A percentile compares a stretch with the other conserved stretches of the same genome.
These are phyloP conservation scores for Sycophila sp. DNA, from an alignment of 1,140 invertebrate species.

Conservation along the genomic window DNA sequence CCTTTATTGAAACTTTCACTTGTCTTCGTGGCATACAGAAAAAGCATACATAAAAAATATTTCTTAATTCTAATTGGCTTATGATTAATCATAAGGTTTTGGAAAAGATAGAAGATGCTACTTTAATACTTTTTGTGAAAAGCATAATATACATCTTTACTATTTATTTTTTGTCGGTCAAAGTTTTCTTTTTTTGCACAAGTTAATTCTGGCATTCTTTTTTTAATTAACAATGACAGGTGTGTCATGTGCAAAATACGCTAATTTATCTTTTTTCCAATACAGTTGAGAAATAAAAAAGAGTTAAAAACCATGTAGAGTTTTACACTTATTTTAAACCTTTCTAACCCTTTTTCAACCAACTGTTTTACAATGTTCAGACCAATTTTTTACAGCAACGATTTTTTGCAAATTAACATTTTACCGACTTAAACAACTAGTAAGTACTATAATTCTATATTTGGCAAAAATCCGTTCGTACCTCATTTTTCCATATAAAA, in stretches of 20 bases:
- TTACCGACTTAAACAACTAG: slow-evolving; percentile 35
- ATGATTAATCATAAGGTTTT: slow-evolving; percentile 31
- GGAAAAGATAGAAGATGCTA: slow-evolving; percentile 59
- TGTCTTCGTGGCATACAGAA: slow-evolving; percentile 63
- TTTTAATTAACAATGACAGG: background rate
- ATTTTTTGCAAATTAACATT: slow-evolving; percentile 22
- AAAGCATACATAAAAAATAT: slow-evolving; percentile 69
- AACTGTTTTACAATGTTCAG: slow-evolving; percentile 20
- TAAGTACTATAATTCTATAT: slow-evolving; percentile 65
- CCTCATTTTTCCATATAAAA: slow-evolving; percentile 61
- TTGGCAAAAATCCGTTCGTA: slow-evolving; percentile 62
- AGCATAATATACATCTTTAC: slow-evolving; percentile 43
- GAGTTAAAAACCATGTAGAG: background rate
- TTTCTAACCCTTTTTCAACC: background rate
- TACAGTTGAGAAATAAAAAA: slow-evolving; percentile 19
- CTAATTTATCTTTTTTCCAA: background rate
- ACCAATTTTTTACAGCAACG: slow-evolving; percentile 23
- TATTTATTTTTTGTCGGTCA: background rate
- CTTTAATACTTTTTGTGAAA: slow-evolving; percentile 60
- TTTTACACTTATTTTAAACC: background rate
- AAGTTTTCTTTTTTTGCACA: background rate
- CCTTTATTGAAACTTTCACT: slow-evolving; percentile 57
- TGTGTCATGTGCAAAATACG: background rate
- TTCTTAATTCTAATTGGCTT: slow-evolving; percentile 59
- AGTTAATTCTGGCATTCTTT: background rate